phyloP scores from a whole-genome alignment of 2,113 vertebrate species.

The Pipa parva region DNA sequence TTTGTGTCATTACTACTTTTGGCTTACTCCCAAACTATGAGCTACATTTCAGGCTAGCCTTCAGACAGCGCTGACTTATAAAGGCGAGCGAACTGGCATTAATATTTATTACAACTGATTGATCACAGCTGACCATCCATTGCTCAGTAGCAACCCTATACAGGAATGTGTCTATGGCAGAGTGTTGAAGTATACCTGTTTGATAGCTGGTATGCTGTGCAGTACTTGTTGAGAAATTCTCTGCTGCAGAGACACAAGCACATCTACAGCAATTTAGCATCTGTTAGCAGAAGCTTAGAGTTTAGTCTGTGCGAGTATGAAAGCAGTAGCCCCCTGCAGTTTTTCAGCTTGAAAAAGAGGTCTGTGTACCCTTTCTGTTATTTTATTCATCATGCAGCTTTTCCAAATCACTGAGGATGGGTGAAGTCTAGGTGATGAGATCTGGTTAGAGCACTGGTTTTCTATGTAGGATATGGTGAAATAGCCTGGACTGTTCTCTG shows the following conservation, averaged over 20 bases:
- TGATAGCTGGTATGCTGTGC: slow-evolving; percentile 11
- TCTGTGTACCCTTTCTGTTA: background rate
- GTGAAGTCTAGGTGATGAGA: slow-evolving; percentile 20
- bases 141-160: background rate
- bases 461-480: slow-evolving; percentile 25
- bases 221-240: slow-evolving; percentile 15
- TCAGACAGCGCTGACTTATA: slow-evolving; percentile 11
- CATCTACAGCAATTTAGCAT: slow-evolving; percentile 19
- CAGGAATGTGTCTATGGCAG: background rate
- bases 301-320: slow-evolving; percentile 17
- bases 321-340: slow-evolving; percentile 22
- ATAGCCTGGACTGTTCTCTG: slow-evolving; percentile 27
- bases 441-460: slow-evolving; percentile 6
- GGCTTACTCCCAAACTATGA: slow-evolving; percentile 24
- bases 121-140: slow-evolving; percentile 12
- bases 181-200: slow-evolving; percentile 17
- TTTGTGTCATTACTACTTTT: slow-evolving; percentile 19
- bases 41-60: slow-evolving; percentile 1
- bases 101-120: slow-evolving; percentile 34
- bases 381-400: slow-evolving; percentile 16
- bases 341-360: slow-evolving; percentile 14
- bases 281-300: slow-evolving; percentile 31
- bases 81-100: slow-evolving; percentile 21
- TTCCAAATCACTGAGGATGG: slow-evolving; percentile 10
- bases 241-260: slow-evolving; percentile 37